Conservation (phyloP, 2,113 vertebrate genomes). For the Heptranchias perlo region DNA sequence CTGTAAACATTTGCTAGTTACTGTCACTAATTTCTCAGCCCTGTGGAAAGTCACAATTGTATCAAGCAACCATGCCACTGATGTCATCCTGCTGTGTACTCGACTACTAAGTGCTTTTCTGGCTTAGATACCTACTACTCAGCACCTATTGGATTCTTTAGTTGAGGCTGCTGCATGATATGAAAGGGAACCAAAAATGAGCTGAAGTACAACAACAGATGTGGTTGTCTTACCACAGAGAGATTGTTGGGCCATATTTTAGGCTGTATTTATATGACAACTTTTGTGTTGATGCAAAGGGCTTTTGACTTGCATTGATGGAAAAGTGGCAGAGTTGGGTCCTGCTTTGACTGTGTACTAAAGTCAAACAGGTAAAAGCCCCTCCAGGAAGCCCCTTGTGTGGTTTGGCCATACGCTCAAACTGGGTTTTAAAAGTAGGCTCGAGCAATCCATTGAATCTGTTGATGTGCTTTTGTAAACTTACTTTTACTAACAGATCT, state of each 20-base stretch:
- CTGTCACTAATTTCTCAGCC: neutral
- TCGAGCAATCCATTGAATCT: neutral
- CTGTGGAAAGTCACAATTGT: neutral
- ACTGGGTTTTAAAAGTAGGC: neutral
- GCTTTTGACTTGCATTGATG: neutral
- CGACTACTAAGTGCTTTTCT: neutral
- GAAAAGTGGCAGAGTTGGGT: neutral
- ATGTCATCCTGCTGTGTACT: neutral
- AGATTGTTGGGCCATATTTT: neutral
- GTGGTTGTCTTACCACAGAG: neutral
- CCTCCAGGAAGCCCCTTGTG: no score
- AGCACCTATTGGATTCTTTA: neutral
- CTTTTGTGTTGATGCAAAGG: neutral
- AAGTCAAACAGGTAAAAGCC: no score
- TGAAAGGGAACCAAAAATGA: neutral
- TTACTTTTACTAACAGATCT: neutral
- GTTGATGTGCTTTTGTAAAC: neutral
- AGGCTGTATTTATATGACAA: no score
- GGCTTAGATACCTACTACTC: neutral
- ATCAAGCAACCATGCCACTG: neutral
- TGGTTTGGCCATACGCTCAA: neutral
- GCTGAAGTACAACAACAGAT: neutral
- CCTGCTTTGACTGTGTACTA: neutral
- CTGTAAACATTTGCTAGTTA: neutral
- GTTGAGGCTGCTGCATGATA: neutral